Evolutionary conservation across 2,113 vertebrate genomes (phyloP).

Genomic region (Todiramphus saurophagus): DNA sequence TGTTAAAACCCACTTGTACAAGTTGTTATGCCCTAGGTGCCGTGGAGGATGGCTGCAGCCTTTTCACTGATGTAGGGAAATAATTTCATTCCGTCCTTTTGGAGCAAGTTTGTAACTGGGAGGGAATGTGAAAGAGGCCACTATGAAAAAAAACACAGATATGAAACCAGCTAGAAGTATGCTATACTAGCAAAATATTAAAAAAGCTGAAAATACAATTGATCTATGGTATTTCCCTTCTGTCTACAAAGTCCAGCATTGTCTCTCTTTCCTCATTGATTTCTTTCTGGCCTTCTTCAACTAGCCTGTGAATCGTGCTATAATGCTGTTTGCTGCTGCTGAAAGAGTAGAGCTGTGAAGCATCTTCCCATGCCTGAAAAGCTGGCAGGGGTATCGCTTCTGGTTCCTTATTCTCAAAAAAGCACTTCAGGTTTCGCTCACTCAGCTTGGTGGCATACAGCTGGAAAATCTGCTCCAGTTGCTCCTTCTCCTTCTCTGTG

Average conservation of each 20-base stretch:
- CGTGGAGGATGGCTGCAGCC: not conserved
- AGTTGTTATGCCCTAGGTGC: not conserved
- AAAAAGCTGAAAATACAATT: not conserved
- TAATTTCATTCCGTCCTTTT: not conserved
- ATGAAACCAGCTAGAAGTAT: not conserved
- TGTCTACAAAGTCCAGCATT: conserved; percentile 65
- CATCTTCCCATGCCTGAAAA: conserved; percentile 82
- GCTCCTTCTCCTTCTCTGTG: conserved; percentile 77
- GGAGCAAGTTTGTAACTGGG: not conserved
- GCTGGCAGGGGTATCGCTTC: conserved; percentile 73
- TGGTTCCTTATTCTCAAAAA: conserved; percentile 80
- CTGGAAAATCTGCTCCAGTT: conserved; percentile 74
- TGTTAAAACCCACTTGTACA: not conserved
- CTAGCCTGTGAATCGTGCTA: conserved; percentile 83
- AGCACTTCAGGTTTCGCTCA: conserved; percentile 82
- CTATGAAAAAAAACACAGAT: not conserved
- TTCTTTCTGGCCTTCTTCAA: conserved; percentile 73
- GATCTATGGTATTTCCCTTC: conserved; percentile 54
- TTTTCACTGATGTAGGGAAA: not conserved
- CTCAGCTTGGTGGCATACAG: conserved; percentile 83
- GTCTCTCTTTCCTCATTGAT: conserved; percentile 69
- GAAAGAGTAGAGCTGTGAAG: conserved; percentile 82
- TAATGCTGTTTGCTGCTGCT: conserved; percentile 75
- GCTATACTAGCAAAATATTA: not conserved
- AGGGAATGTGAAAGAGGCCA: not conserved